These are phyloP conservation scores for Antechinus flavipes DNA, from an alignment of 2,113 vertebrate genomes.

Conservation along the genomic window DNA sequence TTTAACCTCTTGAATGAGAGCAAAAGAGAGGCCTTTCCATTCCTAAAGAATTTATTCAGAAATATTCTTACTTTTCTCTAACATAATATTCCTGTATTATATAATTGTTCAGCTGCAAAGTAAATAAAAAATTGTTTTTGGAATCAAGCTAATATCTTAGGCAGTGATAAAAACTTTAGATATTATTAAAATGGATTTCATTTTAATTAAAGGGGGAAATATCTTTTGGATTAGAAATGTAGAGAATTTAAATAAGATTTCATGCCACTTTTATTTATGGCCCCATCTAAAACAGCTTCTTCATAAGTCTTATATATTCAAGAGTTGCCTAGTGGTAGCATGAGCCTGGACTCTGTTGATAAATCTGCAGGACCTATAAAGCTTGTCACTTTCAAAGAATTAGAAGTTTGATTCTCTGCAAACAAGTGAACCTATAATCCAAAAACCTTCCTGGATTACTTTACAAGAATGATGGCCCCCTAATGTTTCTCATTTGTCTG, in stretches of 20 bases:
- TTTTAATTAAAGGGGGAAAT: constrained; percentile 57
- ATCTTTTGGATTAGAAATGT: background rate
- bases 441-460: background rate
- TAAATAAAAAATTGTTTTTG: constrained; percentile 43
- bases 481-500: constrained; percentile 18
- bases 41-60: constrained; percentile 60
- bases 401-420: background rate
- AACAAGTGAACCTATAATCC: background rate
- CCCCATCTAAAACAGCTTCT: constrained; percentile 28
- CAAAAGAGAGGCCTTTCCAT: constrained; percentile 3
- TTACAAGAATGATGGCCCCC: background rate
- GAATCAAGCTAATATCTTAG: constrained; percentile 11
- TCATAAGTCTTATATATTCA: background rate
- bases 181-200: constrained; percentile 22
- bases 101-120: constrained; percentile 11
- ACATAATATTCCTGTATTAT: background rate
- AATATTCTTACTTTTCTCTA: constrained; percentile 16
- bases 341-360: background rate
- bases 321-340: background rate
- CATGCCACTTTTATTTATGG: constrained; percentile 26
- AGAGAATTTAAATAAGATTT: constrained; percentile 27
- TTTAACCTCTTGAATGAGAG: background rate
- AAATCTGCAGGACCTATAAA: background rate
- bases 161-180: background rate
- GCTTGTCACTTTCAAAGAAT: background rate